Base-by-base conservation (phyloP, 2,113 vertebrate species). In the Piaya cayana region DNA sequence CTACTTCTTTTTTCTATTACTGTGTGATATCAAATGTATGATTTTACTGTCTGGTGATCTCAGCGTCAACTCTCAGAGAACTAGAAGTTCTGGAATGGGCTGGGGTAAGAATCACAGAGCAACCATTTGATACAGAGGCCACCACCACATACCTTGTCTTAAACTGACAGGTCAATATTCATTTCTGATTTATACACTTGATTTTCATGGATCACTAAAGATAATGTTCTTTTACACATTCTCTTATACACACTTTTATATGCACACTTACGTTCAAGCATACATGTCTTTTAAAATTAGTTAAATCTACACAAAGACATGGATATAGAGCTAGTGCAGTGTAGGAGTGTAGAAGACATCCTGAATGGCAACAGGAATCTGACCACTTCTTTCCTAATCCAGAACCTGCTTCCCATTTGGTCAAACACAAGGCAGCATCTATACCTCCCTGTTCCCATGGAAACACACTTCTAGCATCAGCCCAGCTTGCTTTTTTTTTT, bases 401-500 rank as follows among this genome's bases (percentile, higher is more conserved):
- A 87, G 67, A 95, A 91, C 49, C 92, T 97, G 92, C 82, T 97
- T 97, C 90, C 82, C 96, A 79, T 97, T 97, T 6, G 91, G 90
- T 88, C 91, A 93, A 97, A 92, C 89, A 67, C 7, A 1, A 97
- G 86, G 86, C 96, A 96, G 77, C 85, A 95, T 96, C 97, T 81
- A 85, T 97, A 92, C 95, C 94, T 98, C 97, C 77, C 49, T 75
- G 97, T 98, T 98, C 59, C 97, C 95, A 98, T 97, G 97, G 98
- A 97, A 98, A 98, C 98, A 69, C 60, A 84, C 63, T 96, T 84
- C 83, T 86, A 97, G 94, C 92, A 97, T 95, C 96, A 97, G 90
- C 96, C 96, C 94, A 97, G 97, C 75, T 96, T 94, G 83, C 64
- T 65, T 91, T 92, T 82, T 94, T 97, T 55, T 82, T 95, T 97